Evolutionary conservation across 2,888 invertebrate species (phyloP).

Genomic region (Emmelina monodactyla): DNA sequence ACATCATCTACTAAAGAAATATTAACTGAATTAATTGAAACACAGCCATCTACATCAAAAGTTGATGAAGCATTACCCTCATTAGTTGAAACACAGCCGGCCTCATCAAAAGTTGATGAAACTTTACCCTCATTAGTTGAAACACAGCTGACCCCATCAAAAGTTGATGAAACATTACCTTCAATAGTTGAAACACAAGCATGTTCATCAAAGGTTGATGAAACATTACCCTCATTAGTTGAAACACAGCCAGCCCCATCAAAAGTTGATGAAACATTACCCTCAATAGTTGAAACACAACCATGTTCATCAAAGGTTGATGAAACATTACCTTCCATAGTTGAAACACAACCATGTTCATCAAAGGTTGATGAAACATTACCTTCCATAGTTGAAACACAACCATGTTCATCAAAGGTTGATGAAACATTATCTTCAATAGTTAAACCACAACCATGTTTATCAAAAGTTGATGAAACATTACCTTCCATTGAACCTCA

Average conservation of each 20-base stretch:
- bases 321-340: not conserved
- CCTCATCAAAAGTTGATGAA: not conserved
- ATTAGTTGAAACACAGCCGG: not conserved
- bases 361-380: not conserved
- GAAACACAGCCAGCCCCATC: not conserved
- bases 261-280: not conserved
- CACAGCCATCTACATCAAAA: constrained; percentile 5
- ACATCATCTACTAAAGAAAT: too few species aligned
- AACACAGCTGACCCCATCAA: too few species aligned
- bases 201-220: constrained; percentile 4
- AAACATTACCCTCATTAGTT: too few species aligned
- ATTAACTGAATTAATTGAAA: not conserved
- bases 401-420: not conserved
- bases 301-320: not conserved
- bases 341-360: not conserved
- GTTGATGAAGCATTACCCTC: too few species aligned
- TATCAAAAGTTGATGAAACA: too few species aligned
- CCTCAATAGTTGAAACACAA: too few species aligned
- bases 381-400: too few species aligned
- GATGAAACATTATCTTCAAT: not conserved
- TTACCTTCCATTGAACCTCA: not conserved
- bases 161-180: too few species aligned
- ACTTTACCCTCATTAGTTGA: too few species aligned
- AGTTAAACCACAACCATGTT: too few species aligned
- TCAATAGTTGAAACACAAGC: not conserved